Percentiles rank a stretch among this genome's conserved stretches.
Evolutionary conservation across 2,888 invertebrate genomes (phyloP).

Genomic region (Schizotus pectinicornis): DNA sequence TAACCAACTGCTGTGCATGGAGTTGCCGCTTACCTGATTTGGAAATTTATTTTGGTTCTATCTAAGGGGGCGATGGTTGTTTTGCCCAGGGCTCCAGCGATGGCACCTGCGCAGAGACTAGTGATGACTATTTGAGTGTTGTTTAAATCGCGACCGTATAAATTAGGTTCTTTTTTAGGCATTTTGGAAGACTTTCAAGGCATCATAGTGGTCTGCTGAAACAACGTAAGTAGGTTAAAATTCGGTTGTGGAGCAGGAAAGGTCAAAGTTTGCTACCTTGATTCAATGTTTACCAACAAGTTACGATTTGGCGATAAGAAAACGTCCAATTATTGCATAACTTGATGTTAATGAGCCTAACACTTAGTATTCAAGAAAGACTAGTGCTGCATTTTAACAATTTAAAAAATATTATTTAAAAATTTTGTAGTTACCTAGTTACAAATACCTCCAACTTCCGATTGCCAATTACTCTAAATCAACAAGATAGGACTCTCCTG

Average conservation of each 20-base stretch:
- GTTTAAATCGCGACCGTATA: conserved; percentile 46
- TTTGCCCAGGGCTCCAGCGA: conserved; percentile 94
- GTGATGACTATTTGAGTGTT: conserved; percentile 73
- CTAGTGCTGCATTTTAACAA: no score
- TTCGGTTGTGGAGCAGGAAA: conserved; percentile 1
- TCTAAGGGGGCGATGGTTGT: conserved; percentile 97
- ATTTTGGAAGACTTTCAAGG: conserved; percentile 36
- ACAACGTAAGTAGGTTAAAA: background rate
- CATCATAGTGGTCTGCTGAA: conserved; percentile 30
- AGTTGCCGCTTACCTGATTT: conserved; percentile 80
- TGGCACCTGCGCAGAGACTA: conserved; percentile 88
- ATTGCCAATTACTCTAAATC: no score
- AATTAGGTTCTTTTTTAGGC: conserved; percentile 9
- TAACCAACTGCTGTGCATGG: no score
- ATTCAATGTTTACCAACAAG: conserved; percentile 12
- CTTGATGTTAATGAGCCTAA: background rate
- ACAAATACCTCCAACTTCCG: no score
- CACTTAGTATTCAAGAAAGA: no score
- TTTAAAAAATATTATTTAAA: no score
- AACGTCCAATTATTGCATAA: conserved; percentile 12
- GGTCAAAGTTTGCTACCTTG: conserved; percentile 33
- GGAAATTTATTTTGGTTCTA: conserved; percentile 98
- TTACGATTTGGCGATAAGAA: conserved; percentile 9
- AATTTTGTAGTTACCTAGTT: no score
- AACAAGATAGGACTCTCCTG: no score